phyloP scores from a whole-genome alignment of 2,888 invertebrate species.

The Lasius fuliginosus region DNA sequence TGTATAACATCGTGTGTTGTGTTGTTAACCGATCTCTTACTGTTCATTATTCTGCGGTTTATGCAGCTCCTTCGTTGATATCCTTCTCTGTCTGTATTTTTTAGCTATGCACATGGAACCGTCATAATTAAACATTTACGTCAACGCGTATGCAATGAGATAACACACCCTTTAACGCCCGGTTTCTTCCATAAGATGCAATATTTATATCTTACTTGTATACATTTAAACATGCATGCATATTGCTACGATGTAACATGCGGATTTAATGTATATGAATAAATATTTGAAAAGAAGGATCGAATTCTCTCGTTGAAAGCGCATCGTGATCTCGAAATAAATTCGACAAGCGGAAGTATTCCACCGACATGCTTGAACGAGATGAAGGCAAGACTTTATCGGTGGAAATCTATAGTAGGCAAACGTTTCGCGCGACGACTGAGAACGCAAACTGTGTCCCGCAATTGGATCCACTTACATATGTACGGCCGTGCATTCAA shows the following conservation, averaged over 20 bases:
- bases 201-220: constrained; percentile 4
- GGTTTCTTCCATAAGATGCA: background rate
- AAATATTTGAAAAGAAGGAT: background rate
- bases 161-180: background rate
- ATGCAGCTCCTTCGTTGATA: constrained; percentile 4
- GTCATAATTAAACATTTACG: constrained; percentile 13
- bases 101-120: background rate
- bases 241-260: background rate
- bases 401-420: constrained; percentile 70
- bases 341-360: constrained; percentile 64
- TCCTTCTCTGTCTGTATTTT: background rate
- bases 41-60: constrained; percentile 50
- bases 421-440: constrained; percentile 61
- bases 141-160: constrained; percentile 6
- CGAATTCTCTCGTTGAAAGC: constrained; percentile 4
- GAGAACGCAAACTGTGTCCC: constrained; percentile 56
- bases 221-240: background rate
- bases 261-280: background rate
- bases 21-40: constrained; percentile 58
- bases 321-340: background rate
- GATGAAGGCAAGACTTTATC: constrained; percentile 72
- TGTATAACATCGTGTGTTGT: constrained; percentile 46
- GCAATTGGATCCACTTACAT: constrained; percentile 55
- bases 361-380: constrained; percentile 43
- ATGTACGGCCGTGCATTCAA: constrained; percentile 64